These are phyloP conservation scores for Drosophila burlai DNA, from an alignment of 1,140 invertebrate genomes.

Conservation along the genomic window DNA sequence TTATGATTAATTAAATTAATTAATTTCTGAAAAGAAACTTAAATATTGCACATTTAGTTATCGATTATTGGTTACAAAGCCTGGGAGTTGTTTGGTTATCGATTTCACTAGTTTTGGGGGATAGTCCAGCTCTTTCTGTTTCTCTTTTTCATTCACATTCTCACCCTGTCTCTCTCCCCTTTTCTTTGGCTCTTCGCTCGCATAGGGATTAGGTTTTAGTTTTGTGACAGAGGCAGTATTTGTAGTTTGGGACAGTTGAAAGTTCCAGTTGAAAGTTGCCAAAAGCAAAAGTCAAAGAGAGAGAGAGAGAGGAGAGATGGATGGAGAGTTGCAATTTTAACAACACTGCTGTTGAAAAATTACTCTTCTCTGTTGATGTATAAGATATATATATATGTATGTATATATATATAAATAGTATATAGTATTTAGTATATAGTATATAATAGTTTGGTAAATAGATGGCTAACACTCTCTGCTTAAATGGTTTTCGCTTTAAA, in stretches of 20 bases:
- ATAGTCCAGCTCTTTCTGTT: background rate
- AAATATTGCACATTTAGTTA: constrained; percentile 10
- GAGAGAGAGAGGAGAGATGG: background rate
- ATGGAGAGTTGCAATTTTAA: background rate
- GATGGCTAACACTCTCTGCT: constrained; percentile 55
- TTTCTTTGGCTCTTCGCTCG: constrained; percentile 28
- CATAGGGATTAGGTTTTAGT: constrained; percentile 7
- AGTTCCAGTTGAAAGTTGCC: background rate
- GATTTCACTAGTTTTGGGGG: background rate
- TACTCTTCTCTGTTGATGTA: constrained; percentile 18
- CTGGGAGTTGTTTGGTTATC: background rate
- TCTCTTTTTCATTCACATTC: background rate
- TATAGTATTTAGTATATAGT: constrained; percentile 19
- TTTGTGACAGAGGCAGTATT: constrained; percentile 49
- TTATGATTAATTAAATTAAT: background rate
- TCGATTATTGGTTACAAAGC: background rate
- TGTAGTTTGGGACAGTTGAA: constrained; percentile 38
- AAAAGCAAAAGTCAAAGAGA: constrained; percentile 1
- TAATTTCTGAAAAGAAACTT: background rate
- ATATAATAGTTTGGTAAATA: constrained; percentile 52
- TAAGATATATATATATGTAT: constrained; percentile 8
- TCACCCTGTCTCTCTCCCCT: background rate
- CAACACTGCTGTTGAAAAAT: constrained; percentile 12
- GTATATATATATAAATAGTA: no score
- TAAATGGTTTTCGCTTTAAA: constrained; percentile 38